phyloP scores from a whole-genome alignment of 2,888 invertebrate genomes.

The Diaperis boleti region DNA sequence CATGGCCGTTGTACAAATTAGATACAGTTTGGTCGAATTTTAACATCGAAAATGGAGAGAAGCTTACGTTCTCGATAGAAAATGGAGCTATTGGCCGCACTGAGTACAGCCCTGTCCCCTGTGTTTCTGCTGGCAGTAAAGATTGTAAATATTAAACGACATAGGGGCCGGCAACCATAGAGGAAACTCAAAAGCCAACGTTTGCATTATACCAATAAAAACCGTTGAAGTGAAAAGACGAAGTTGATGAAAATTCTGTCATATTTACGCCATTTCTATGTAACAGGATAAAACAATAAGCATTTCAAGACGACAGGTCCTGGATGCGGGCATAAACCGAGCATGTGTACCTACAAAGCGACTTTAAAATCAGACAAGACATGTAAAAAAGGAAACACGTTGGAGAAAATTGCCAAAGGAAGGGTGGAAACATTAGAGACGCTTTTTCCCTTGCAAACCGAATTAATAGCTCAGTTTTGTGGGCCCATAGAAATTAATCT shows the following conservation, averaged over 20 bases:
- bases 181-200: conserved; percentile 52
- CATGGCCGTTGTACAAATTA: not conserved
- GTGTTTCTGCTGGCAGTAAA: conserved; percentile 26
- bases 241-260: conserved; percentile 48
- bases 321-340: not conserved
- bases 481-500: too few species aligned
- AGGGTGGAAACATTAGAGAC: too few species aligned
- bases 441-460: too few species aligned
- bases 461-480: too few species aligned
- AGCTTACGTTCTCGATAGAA: not conserved
- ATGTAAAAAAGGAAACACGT: too few species aligned
- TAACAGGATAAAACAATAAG: conserved; percentile 34
- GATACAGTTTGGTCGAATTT: not conserved
- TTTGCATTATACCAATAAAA: conserved; percentile 52
- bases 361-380: not conserved
- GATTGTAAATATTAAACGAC: conserved; percentile 55
- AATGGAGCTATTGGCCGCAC: not conserved
- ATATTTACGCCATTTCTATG: conserved; percentile 42
- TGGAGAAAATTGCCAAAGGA: too few species aligned
- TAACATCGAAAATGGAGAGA: not conserved
- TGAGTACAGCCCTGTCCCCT: conserved; percentile 32
- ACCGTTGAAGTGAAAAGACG: conserved; percentile 49
- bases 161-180: conserved; percentile 49
- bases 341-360: not conserved
- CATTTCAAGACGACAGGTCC: conserved; percentile 5